phyloP scores from a whole-genome alignment of 2,797 vertebrate species.

The Typhlichthys eigenmanni region DNA sequence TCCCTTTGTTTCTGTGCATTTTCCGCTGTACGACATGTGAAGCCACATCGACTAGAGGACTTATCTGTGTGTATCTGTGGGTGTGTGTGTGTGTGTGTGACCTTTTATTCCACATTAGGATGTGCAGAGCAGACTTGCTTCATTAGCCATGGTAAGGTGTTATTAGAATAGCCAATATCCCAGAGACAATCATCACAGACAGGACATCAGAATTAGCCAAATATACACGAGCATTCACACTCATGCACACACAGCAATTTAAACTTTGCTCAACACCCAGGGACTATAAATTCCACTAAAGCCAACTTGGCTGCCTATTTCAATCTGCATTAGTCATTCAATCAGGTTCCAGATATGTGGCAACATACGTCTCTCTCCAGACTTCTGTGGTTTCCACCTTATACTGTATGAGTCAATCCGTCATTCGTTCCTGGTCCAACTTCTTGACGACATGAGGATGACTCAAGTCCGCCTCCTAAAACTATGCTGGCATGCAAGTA shows the following conservation, averaged over 20 bases:
- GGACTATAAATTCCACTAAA: slow-evolving; percentile 38
- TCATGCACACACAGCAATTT: slow-evolving; percentile 34
- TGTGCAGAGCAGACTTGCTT: slow-evolving; percentile 71
- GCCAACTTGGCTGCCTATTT: slow-evolving; percentile 59
- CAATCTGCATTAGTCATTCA: slow-evolving; percentile 67
- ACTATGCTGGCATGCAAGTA: slow-evolving; percentile 1
- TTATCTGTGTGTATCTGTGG: slow-evolving; percentile 34
- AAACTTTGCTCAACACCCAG: slow-evolving; percentile 53
- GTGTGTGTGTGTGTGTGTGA: slow-evolving; percentile 11
- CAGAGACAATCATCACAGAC: slow-evolving; percentile 35
- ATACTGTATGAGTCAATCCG: slow-evolving; percentile 56
- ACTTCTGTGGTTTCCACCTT: slow-evolving; percentile 57
- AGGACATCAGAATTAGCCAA: slow-evolving; percentile 21
- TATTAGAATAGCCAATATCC: slow-evolving; percentile 69
- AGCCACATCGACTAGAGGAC: slow-evolving; percentile 47
- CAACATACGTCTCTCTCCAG: slow-evolving; percentile 43
- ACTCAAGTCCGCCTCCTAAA: slow-evolving; percentile 37
- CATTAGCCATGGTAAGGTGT: slow-evolving; percentile 81
- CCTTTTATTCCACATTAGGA: slow-evolving; percentile 66
- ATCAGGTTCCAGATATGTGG: slow-evolving; percentile 60
- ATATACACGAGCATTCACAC: background rate
- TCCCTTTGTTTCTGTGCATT: slow-evolving; percentile 30
- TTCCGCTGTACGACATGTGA: slow-evolving; percentile 45
- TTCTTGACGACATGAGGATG: slow-evolving; percentile 48
- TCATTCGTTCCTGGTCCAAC: slow-evolving; percentile 45